phyloP scores from a whole-genome alignment of 2,888 invertebrate species.

The Drosophila pegasa region DNA sequence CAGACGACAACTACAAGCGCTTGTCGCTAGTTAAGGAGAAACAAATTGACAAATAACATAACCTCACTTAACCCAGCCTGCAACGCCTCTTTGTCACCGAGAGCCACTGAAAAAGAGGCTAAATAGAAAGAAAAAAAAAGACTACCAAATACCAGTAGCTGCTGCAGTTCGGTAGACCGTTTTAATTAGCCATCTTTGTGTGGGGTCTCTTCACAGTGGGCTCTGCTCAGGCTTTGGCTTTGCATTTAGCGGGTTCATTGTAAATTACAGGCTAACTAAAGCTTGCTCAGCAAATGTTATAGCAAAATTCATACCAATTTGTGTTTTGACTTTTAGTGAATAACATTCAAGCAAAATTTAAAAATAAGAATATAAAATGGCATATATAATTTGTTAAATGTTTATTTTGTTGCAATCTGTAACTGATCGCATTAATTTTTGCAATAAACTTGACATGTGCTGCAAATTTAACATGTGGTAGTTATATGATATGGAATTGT shows the following conservation, averaged over 20 bases:
- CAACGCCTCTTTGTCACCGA: constrained; percentile 71
- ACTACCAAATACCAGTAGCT: constrained; percentile 66
- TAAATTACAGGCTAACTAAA: not conserved
- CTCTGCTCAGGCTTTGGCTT: not conserved
- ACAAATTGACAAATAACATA: constrained; percentile 81
- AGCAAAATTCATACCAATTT: not conserved
- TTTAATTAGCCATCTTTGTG: constrained; percentile 69
- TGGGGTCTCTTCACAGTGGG: constrained; percentile 52
- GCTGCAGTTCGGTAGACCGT: constrained; percentile 18
- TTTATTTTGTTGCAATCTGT: not conserved
- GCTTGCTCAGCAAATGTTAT: not conserved
- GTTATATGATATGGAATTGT: not conserved
- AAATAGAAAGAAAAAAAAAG: not conserved
- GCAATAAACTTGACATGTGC: not conserved
- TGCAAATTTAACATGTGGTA: not conserved
- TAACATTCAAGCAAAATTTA: not conserved
- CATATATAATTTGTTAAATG: no score
- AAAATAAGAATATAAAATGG: no score
- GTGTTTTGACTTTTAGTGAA: not conserved
- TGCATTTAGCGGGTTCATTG: not conserved
- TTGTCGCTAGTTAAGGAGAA: constrained; percentile 73
- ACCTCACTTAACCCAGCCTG: constrained; percentile 76
- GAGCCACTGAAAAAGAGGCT: constrained; percentile 9
- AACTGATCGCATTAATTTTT: no score
- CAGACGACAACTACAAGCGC: constrained; percentile 33